Evolutionary conservation across 2,888 invertebrate genomes (phyloP).

Genomic region (Cecidostiba fungosa): DNA sequence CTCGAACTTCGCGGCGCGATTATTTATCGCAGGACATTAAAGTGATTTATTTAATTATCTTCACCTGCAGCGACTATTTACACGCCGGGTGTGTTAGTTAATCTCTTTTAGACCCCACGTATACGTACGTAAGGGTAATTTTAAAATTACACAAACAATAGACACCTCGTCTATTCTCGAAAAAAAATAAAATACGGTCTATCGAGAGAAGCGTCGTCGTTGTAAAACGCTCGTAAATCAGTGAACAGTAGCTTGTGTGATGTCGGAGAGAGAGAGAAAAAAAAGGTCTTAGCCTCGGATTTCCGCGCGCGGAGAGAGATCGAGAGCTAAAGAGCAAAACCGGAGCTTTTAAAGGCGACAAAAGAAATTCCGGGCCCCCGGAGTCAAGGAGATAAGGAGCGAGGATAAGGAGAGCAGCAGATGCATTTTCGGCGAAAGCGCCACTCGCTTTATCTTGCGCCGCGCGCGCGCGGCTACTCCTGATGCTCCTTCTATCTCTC

Average conservation of each 20-base stretch:
- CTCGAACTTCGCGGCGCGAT: neutral
- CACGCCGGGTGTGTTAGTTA: neutral
- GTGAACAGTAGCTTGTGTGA: neutral
- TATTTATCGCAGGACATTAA: neutral
- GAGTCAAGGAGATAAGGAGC: constrained; percentile 48
- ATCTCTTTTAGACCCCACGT: neutral
- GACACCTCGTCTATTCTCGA: neutral
- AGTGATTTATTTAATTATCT: neutral
- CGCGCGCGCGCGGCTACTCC: neutral
- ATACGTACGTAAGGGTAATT: neutral
- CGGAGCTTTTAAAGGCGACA: constrained; percentile 61
- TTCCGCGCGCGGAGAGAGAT: neutral
- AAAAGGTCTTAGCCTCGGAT: constrained; percentile 13
- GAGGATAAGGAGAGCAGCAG: constrained; percentile 15
- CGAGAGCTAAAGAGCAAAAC: constrained; percentile 34
- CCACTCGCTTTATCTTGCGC: constrained; percentile 51
- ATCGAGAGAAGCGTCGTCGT: neutral
- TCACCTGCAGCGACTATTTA: neutral
- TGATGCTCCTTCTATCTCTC: neutral
- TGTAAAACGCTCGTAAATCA: constrained; percentile 59
- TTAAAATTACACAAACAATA: neutral
- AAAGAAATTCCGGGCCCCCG: constrained; percentile 57
- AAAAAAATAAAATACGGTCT: constrained; percentile 18
- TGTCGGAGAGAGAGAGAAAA: neutral
- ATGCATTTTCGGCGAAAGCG: constrained; percentile 57